Percentiles rank a stretch among this genome's conserved stretches.
Evolutionary conservation across 2,113 vertebrate species (phyloP).

Genomic region (Empidonax alnorum): DNA sequence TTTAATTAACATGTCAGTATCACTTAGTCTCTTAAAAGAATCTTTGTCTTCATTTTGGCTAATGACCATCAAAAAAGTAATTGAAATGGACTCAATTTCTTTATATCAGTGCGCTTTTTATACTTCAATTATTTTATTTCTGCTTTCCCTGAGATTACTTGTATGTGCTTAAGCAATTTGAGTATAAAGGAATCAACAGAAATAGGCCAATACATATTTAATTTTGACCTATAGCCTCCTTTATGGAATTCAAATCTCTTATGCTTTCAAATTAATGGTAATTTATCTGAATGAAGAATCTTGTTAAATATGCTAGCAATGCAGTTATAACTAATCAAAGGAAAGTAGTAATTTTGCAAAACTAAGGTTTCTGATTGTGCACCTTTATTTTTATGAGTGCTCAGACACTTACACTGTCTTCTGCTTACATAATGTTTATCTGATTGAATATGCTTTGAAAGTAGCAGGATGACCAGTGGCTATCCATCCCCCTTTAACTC

Average conservation of each 20-base stretch:
- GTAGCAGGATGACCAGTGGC: neutral
- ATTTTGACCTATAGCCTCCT: constrained; percentile 54
- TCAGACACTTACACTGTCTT: neutral
- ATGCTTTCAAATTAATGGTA: constrained; percentile 62
- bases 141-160: neutral
- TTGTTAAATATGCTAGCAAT: neutral
- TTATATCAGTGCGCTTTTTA: neutral
- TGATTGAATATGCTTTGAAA: neutral
- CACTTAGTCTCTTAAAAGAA: neutral
- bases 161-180: neutral
- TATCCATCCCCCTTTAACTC: neutral
- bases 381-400: neutral
- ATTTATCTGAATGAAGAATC: constrained; percentile 48
- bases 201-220: constrained; percentile 54
- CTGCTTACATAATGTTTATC: neutral
- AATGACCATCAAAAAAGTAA: neutral
- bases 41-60: neutral
- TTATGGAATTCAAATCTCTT: constrained; percentile 43
- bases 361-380: neutral
- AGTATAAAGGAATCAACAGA: constrained; percentile 49
- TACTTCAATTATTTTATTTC: constrained; percentile 29
- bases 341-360: constrained; percentile 4
- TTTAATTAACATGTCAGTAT: neutral
- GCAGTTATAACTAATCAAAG: constrained; percentile 15
- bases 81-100: neutral